Percentiles rank a stretch among this genome's conserved stretches.
Evolutionary conservation across 2,797 vertebrate species (phyloP).

Genomic region (Sebastes taczanowskii): DNA sequence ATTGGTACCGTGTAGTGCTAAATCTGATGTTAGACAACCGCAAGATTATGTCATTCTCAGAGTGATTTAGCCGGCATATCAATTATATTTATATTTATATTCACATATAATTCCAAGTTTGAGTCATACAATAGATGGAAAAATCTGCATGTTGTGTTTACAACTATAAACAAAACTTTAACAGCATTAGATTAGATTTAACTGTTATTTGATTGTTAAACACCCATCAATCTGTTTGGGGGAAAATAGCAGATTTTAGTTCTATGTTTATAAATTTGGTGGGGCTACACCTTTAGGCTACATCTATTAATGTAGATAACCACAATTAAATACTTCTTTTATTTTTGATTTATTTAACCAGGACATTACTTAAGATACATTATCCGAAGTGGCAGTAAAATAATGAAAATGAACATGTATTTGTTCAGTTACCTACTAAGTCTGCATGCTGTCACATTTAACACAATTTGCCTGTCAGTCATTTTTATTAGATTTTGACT

Average conservation of each 20-base stretch:
- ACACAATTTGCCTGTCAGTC: neutral
- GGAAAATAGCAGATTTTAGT: neutral
- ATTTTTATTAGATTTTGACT: neutral
- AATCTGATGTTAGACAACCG: no score
- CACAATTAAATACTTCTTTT: neutral
- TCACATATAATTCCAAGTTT: neutral
- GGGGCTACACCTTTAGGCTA: neutral
- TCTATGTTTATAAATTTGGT: neutral
- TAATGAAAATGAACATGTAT: neutral
- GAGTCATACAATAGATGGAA: neutral
- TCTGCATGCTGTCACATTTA: neutral
- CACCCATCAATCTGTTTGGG: neutral
- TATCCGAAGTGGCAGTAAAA: neutral
- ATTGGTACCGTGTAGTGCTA: no score
- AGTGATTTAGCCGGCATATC: no score
- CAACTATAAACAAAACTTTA: neutral
- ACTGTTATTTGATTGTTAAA: neutral
- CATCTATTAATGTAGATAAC: neutral
- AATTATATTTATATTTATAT: no score
- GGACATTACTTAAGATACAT: neutral
- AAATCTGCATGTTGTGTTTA: neutral
- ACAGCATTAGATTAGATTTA: neutral
- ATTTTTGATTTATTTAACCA: neutral
- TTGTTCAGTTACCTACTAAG: neutral
- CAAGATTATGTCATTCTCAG: no score